A percentile compares a stretch with the other conserved stretches of the same genome.
These are phyloP conservation scores for Drosophila lutescens DNA, from an alignment of 2,888 invertebrate species.

Conservation along the genomic window DNA sequence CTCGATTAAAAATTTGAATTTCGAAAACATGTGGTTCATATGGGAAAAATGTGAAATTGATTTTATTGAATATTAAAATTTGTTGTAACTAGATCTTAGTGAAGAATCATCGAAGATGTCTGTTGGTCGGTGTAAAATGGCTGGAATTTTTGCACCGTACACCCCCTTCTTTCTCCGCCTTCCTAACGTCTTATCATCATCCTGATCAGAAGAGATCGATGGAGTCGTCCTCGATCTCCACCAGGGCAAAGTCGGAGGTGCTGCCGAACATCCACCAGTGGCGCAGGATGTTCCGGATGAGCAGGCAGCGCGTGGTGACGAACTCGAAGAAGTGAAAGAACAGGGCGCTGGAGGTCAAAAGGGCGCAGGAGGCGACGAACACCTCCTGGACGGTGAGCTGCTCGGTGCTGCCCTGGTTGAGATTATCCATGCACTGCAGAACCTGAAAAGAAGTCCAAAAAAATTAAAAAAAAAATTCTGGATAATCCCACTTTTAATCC, in stretches of 20 bases:
- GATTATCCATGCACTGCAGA: constrained; percentile 79
- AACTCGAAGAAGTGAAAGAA: constrained; percentile 83
- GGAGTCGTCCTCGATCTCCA: constrained; percentile 76
- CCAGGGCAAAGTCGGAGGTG: constrained; percentile 70
- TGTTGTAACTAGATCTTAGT: neutral
- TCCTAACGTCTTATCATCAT: too few species aligned
- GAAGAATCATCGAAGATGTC: neutral
- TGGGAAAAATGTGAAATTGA: neutral
- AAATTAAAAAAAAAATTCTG: too few species aligned
- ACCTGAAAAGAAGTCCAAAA: constrained; percentile 54
- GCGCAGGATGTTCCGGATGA: constrained; percentile 78
- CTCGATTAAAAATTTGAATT: neutral
- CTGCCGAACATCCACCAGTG: constrained; percentile 84
- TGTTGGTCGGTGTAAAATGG: neutral
- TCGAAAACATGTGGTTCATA: too few species aligned
- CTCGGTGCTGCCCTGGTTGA: constrained; percentile 73
- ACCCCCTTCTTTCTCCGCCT: neutral
- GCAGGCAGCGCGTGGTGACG: constrained; percentile 75
- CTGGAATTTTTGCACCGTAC: too few species aligned
- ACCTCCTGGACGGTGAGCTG: constrained; percentile 71
- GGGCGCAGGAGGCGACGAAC: constrained; percentile 67
- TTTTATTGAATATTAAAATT: neutral
- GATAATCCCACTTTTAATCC: neutral
- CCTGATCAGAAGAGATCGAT: constrained; percentile 72
- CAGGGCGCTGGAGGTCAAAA: constrained; percentile 81